These are phyloP conservation scores for Brachionus asplanchnoidis DNA, from an alignment of 1,140 invertebrate genomes.

Conservation along the genomic window DNA sequence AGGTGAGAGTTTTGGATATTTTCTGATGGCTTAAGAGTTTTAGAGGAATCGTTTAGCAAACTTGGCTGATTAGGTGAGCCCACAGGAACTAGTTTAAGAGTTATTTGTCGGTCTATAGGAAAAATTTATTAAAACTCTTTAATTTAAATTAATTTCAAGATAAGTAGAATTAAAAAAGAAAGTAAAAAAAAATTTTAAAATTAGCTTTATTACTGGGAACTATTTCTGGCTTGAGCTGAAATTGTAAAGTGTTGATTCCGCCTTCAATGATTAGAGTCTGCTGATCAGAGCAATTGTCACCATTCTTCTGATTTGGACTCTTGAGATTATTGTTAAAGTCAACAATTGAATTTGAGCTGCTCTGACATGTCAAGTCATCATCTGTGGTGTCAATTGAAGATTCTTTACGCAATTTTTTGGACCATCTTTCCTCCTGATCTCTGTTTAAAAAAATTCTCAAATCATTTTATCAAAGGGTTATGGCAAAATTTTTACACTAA, in stretches of 20 bases:
- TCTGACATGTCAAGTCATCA: background rate
- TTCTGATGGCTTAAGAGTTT: background rate
- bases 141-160: too few relatives aligned
- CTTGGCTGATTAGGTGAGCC: background rate
- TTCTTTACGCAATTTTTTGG: background rate
- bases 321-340: background rate
- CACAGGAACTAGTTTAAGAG: background rate
- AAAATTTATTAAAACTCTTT: background rate
- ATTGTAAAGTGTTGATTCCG: background rate
- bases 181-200: background rate
- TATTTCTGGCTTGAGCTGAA: slow-evolving; percentile 19
- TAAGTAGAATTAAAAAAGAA: background rate
- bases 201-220: background rate
- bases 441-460: background rate
- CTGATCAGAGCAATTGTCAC: background rate
- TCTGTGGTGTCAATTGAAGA: background rate
- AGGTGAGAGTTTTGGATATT: background rate
- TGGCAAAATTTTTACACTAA: background rate
- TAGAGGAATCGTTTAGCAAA: background rate
- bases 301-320: background rate
- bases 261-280: slow-evolving; percentile 31
- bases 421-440: background rate
- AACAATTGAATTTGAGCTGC: background rate
- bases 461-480: background rate
- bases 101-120: background rate